phyloP scores from a whole-genome alignment of 2,888 invertebrate genomes.

The Plagiodera versicolora region DNA sequence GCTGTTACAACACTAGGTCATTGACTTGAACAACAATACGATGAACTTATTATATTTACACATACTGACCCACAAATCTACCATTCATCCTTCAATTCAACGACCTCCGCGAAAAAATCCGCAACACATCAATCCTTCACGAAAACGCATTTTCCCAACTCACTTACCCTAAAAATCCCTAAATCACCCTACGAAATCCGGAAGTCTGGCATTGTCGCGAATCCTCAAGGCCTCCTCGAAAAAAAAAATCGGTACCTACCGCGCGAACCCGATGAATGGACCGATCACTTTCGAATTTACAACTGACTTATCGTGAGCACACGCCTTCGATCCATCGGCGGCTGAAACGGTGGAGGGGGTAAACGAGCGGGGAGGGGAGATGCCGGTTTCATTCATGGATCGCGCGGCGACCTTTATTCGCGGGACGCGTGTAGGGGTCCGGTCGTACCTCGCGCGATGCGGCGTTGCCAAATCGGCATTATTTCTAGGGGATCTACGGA shows the following conservation, averaged over 20 bases:
- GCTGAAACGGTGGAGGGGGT: slow-evolving; percentile 39
- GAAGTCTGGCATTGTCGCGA: slow-evolving; percentile 2
- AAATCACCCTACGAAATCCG: not conserved
- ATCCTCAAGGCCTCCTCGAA: slow-evolving; percentile 12
- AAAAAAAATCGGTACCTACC: slow-evolving; percentile 28
- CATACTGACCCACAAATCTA: not conserved
- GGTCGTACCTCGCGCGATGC: slow-evolving; percentile 24
- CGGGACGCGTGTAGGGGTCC: slow-evolving; percentile 29
- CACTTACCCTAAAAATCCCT: not conserved
- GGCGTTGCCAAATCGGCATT: slow-evolving; percentile 3
- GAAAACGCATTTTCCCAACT: not conserved
- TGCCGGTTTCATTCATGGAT: slow-evolving; percentile 56
- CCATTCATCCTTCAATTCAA: not conserved
- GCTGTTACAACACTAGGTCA: too few species aligned
- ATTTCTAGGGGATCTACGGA: not conserved
- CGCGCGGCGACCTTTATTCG: slow-evolving; percentile 48
- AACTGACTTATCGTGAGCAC: slow-evolving; percentile 45
- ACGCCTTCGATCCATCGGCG: slow-evolving; percentile 40
- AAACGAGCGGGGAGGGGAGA: slow-evolving; percentile 47
- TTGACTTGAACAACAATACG: too few species aligned
- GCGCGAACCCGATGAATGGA: slow-evolving; percentile 33
- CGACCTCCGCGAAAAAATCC: not conserved
- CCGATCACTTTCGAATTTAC: slow-evolving; percentile 46
- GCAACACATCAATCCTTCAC: too few species aligned
- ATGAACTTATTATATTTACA: not conserved